Evolutionary conservation across 2,113 vertebrate genomes (phyloP), one percentile per base, ranked within the genome.

Genomic region (Bufo bufo): DNA sequence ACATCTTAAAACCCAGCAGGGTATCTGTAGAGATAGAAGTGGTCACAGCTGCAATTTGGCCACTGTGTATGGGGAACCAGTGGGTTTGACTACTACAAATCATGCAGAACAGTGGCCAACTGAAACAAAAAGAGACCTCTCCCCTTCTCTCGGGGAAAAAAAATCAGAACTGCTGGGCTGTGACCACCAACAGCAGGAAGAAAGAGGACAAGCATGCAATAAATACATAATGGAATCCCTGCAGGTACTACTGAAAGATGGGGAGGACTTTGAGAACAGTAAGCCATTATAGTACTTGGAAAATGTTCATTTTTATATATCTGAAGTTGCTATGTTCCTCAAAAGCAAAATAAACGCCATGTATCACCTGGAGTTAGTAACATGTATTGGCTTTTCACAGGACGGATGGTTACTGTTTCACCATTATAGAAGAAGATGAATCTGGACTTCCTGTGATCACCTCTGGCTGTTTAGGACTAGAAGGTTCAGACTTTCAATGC

Each of bases 341-440:
- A 65, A n/a, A 65, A 69, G 3, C n/a, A 11, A 6, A 47, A 19
- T 6, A 9, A 75, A 75, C 6, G 47, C 12, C 71, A 47, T 75
- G 45, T 50, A 9, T 50, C 12, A 45, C 33, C 47, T 10, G 1
- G 7, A 75, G 7, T 47, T 49, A 50, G 72, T 75, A 75, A 50
- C 43, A 8, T 4, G 4, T 16, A 19, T 61, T 81, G n/a, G 19
- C 17, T 61, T 61, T 61, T 85, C 87, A 90, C 11, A 99, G 98
- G 93, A 99, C 98, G 1, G 96, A 99, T 90, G 98, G 98, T 69
- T 97, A 96, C 91, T 99, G 98, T 93, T 99, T 99, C 92, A 98
- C 97, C 2, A 98, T 99, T 94, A 96, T 99, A 92, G 97, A 98
- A 93, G 98, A 99, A 91, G 98, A 98, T 69, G 97, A 99, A 33